phyloP scores from a whole-genome alignment of 2,888 invertebrate genomes.

The Himalopsyche japonica region DNA sequence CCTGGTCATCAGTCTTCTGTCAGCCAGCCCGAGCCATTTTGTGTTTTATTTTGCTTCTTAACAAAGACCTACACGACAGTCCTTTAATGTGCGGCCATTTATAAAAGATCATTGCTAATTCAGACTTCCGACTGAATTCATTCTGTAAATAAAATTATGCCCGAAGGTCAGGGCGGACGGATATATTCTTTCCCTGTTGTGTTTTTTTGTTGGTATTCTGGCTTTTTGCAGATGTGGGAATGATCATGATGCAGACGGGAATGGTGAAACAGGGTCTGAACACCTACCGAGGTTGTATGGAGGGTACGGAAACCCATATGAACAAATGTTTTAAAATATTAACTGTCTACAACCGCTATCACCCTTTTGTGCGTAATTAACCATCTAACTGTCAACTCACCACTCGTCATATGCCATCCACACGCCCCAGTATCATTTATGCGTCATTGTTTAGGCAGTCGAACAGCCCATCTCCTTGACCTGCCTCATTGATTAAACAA shows the following conservation, averaged over 20 bases:
- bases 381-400: conserved; percentile 25
- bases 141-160: not conserved
- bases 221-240: conserved; percentile 92
- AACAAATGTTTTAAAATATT: conserved; percentile 42
- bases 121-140: not conserved
- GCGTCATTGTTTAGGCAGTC: not conserved
- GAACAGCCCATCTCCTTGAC: not conserved
- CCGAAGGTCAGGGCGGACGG: not conserved
- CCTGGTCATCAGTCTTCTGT: conserved; percentile 29
- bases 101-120: not conserved
- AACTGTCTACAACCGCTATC: conserved; percentile 36
- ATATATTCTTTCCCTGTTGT: conserved; percentile 18
- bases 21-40: conserved; percentile 19
- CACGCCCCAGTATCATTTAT: not conserved
- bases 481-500: not conserved
- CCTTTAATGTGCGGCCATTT: conserved; percentile 13
- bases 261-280: conserved; percentile 91
- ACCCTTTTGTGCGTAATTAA: conserved; percentile 33
- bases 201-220: conserved; percentile 58
- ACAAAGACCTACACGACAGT: conserved; percentile 38
- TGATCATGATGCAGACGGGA: conserved; percentile 96
- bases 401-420: conserved; percentile 13
- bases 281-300: conserved; percentile 73
- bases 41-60: conserved; percentile 23
- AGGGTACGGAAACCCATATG: conserved; percentile 72